Conservation (phyloP, 92 coral and sea anemone species). For the Epizoanthus ramosus region DNA sequence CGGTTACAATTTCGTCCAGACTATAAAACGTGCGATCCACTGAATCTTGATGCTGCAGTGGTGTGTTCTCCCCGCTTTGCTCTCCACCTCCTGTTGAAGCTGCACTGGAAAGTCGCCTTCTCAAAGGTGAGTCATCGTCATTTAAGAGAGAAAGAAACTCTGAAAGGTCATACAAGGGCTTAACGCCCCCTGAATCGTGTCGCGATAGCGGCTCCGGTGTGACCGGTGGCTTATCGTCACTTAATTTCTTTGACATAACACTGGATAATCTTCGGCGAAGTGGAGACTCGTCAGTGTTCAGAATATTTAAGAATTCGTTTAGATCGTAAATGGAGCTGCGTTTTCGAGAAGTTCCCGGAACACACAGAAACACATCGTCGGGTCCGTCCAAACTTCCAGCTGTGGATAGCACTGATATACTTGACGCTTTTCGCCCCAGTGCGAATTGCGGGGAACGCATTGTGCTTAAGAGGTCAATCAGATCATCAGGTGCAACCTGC, state of each 20-base stretch:
- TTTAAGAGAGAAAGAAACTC: constrained; percentile 78
- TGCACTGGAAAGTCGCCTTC: constrained; percentile 77
- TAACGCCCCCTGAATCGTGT: constrained; percentile 75
- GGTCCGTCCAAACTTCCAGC: constrained; percentile 55
- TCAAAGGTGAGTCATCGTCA: constrained; percentile 73
- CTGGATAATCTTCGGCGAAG: constrained; percentile 66
- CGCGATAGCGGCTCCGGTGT: constrained; percentile 69
- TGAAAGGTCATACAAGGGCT: constrained; percentile 73
- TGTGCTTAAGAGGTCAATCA: background rate
- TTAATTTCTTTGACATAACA: constrained; percentile 39
- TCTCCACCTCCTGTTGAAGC: constrained; percentile 20
- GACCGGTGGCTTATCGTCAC: constrained; percentile 1
- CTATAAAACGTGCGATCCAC: constrained; percentile 9
- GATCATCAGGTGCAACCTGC: constrained; percentile 13
- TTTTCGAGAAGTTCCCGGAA: constrained; percentile 56
- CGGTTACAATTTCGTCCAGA: constrained; percentile 70
- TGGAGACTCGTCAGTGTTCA: constrained; percentile 69
- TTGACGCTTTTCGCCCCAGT: constrained; percentile 60
- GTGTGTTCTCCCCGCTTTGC: background rate
- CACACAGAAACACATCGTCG: constrained; percentile 70
- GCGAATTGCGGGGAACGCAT: constrained; percentile 37
- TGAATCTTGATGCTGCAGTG: constrained; percentile 29
- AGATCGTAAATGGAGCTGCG: constrained; percentile 76
- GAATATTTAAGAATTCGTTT: constrained; percentile 62
- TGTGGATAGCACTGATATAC: constrained; percentile 55